Conservation (phyloP, 1,140 invertebrate genomes). For the Oppia nitens region DNA sequence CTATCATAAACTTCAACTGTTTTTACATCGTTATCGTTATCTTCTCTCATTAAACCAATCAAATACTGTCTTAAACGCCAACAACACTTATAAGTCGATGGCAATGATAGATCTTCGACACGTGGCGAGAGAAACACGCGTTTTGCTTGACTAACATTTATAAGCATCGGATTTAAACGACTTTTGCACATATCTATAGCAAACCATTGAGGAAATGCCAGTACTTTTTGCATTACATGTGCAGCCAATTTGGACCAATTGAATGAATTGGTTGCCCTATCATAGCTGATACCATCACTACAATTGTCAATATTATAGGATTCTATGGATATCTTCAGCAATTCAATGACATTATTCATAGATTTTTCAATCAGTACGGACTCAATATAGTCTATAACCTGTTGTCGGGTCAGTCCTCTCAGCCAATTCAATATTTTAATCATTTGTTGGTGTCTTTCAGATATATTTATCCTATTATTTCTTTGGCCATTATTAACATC, state of each 20-base stretch:
- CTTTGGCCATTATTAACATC: slow-evolving; percentile 22
- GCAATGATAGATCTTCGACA: neutral
- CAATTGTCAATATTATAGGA: slow-evolving; percentile 16
- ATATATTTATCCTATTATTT: slow-evolving; percentile 25
- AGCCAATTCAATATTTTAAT: slow-evolving; percentile 52
- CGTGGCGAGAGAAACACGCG: neutral
- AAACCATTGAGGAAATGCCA: neutral
- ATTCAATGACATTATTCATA: slow-evolving; percentile 19
- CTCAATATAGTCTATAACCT: slow-evolving; percentile 35
- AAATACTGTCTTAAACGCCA: neutral
- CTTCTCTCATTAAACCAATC: neutral
- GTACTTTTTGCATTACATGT: neutral
- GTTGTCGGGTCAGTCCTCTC: slow-evolving; percentile 41
- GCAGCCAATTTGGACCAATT: too few species aligned
- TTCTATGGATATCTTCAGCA: slow-evolving; percentile 22
- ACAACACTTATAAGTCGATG: neutral
- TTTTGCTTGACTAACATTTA: neutral
- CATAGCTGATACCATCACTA: neutral
- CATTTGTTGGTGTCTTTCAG: slow-evolving; percentile 40
- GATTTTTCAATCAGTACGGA: slow-evolving; percentile 21
- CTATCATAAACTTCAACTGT: neutral
- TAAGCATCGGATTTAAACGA: neutral
- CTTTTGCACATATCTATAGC: neutral
- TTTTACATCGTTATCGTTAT: neutral
- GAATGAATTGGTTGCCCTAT: neutral